A percentile compares a stretch with the other conserved stretches of the same genome.
Evolutionary conservation across 1,140 invertebrate species (phyloP).

Genomic region (Pentalonia nigronervosa): DNA sequence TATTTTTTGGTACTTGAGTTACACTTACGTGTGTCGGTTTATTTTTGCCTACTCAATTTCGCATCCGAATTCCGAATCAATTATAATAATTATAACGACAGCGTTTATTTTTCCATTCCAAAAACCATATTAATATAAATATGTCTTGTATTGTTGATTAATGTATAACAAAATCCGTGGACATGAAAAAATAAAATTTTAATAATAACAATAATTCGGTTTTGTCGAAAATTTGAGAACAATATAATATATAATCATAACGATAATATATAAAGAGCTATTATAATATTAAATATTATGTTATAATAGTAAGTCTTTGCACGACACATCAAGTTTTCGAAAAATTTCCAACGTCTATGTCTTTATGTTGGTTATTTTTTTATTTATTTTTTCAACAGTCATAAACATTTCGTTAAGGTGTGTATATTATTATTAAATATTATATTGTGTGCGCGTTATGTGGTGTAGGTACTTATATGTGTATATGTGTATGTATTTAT

Average conservation of each 20-base stretch:
- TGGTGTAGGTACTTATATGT: background rate
- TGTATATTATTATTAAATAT: conserved; percentile 28
- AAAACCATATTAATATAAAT: background rate
- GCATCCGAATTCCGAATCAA: background rate
- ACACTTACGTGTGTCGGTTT: background rate
- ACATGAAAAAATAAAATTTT: background rate
- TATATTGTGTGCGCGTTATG: conserved; percentile 3
- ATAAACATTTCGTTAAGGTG: conserved; percentile 7
- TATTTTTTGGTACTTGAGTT: background rate
- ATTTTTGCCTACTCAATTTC: background rate
- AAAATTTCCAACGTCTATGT: background rate
- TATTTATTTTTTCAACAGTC: background rate
- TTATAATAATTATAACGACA: background rate
- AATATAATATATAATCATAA: background rate
- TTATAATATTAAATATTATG: background rate
- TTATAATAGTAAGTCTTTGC: background rate
- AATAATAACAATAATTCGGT: background rate
- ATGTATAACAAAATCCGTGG: background rate
- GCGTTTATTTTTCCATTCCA: background rate
- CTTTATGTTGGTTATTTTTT: background rate
- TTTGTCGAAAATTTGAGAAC: background rate
- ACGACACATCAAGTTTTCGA: background rate
- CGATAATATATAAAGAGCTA: background rate
- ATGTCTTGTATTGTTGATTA: background rate
- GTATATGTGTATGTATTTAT: background rate